phyloP scores from a whole-genome alignment of 2,797 vertebrate species.

The Propithecus perrieri region DNA sequence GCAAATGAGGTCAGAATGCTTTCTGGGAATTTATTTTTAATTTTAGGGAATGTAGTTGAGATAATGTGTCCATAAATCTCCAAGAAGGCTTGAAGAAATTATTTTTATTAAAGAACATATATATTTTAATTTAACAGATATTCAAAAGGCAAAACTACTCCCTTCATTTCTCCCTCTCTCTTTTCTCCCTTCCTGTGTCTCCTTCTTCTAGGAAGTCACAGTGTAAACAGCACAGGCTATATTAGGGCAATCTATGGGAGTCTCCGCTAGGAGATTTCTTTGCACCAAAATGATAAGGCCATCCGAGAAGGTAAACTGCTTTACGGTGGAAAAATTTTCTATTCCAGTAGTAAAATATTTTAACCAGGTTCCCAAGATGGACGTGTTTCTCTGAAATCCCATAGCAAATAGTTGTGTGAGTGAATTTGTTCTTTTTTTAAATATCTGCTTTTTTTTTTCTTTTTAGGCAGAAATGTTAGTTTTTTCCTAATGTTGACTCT shows the following conservation, averaged over 20 bases:
- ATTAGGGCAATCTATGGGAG: not conserved
- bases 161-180: not conserved
- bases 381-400: not conserved
- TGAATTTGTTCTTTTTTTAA: not conserved
- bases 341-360: not conserved
- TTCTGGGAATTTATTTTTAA: conserved; percentile 55
- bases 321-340: not conserved
- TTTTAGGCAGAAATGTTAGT: not conserved
- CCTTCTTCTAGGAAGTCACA: not conserved
- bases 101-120: not conserved
- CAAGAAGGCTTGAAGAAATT: conserved; percentile 19
- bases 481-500: not conserved
- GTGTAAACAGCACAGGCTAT: not conserved
- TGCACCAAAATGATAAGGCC: not conserved
- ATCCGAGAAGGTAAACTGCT: not conserved
- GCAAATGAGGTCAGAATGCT: conserved; percentile 53
- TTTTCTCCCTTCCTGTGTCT: not conserved
- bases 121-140: not conserved
- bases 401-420: not conserved
- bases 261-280: not conserved
- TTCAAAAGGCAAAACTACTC: not conserved
- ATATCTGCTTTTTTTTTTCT: not conserved
- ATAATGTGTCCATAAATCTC: conserved; percentile 15
- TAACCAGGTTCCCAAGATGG: not conserved
- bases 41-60: not conserved